A percentile compares a stretch with the other conserved stretches of the same genome.
phyloP scores from a whole-genome alignment of 1,140 invertebrate genomes.

The Panagrolaimus sp. region DNA sequence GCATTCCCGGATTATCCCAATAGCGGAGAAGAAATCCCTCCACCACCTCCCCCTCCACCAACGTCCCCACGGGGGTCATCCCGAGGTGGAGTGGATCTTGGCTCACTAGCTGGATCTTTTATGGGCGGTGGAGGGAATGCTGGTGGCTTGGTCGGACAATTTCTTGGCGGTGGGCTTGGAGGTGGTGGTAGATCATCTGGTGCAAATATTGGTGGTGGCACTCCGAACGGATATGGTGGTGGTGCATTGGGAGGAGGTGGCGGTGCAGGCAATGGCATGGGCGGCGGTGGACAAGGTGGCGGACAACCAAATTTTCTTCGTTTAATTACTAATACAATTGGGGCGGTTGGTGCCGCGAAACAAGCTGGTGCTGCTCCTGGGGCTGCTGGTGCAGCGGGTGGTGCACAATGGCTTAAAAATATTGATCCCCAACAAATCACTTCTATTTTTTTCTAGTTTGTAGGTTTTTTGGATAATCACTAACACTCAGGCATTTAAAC shows the following conservation, averaged over 20 bases:
- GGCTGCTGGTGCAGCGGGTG: neutral
- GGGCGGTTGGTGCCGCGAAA: slow-evolving; percentile 39
- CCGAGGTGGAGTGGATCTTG: slow-evolving; percentile 9
- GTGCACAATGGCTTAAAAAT: slow-evolving; percentile 18
- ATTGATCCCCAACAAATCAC: slow-evolving; percentile 37
- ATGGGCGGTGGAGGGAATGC: slow-evolving; percentile 14
- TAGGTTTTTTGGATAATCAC: slow-evolving; percentile 14
- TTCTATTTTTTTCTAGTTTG: slow-evolving; percentile 38
- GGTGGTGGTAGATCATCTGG: slow-evolving; percentile 16
- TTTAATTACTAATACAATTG: slow-evolving; percentile 43
- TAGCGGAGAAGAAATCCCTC: slow-evolving; percentile 1
- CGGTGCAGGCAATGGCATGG: slow-evolving; percentile 2
- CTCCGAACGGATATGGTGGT: neutral
- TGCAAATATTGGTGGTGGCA: neutral
- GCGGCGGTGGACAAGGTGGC: slow-evolving; percentile 24
- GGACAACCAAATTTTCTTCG: slow-evolving; percentile 41
- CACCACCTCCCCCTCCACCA: neutral
- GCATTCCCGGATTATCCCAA: slow-evolving; percentile 12
- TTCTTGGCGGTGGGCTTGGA: slow-evolving; percentile 16
- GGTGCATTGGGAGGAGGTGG: neutral
- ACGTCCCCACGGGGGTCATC: neutral
- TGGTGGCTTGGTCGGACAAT: slow-evolving; percentile 13
- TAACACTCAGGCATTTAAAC: neutral
- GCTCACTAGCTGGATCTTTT: neutral
- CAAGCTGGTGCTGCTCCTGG: slow-evolving; percentile 18